Evolutionary conservation across 2,888 invertebrate species (phyloP), one percentile per base, ranked within the genome.

Genomic region (Lochmaea capreae): DNA sequence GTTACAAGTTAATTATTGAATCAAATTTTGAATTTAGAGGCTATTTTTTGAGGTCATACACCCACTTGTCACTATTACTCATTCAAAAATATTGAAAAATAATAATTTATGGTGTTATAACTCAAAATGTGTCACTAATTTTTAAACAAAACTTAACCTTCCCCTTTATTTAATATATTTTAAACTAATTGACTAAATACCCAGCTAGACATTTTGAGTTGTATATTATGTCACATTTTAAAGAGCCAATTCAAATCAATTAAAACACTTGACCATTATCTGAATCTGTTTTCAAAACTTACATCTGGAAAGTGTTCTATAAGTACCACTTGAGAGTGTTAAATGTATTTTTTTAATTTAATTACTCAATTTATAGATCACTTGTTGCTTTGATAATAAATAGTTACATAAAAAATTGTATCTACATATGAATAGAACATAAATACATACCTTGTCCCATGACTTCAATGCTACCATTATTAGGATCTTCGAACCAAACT

Each of bases 401-500:
- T 11, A 22, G 4, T n/a, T 66, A 66, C 33, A 18, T 9, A 9
- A 5, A 14, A 66, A 22, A 16, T 42, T 8, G 16, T 18, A 46
- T 18, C n/a, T 16, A 14, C 5, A 59, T 59, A 59, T 11, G 16
- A 66, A 61, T 61, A 49, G 14, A 72, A 10, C 12, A 61, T 8
- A 22, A 18, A 18, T 18, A 58, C 82, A 83, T 85, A 93, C 94
- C 94, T 91, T 95, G 94, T 67, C 91, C 91, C 71, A 93, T 88
- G 63, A 94, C 89, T 77, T 86, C 86, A 67, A 87, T 87, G 59
- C 90, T 91, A 77, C 90, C 89, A 80, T 92, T 92, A 12, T 89
- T 90, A 10, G 87, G 86, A 80, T 92, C 90, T 78, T 91, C 90
- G 79, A 90, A 89, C 93, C 93, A 94, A 1, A 94, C 87, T 0